Percentiles rank a stretch among this genome's conserved stretches.
phyloP scores from a whole-genome alignment of 2,113 vertebrate genomes.

The Halcyon malimbica region DNA sequence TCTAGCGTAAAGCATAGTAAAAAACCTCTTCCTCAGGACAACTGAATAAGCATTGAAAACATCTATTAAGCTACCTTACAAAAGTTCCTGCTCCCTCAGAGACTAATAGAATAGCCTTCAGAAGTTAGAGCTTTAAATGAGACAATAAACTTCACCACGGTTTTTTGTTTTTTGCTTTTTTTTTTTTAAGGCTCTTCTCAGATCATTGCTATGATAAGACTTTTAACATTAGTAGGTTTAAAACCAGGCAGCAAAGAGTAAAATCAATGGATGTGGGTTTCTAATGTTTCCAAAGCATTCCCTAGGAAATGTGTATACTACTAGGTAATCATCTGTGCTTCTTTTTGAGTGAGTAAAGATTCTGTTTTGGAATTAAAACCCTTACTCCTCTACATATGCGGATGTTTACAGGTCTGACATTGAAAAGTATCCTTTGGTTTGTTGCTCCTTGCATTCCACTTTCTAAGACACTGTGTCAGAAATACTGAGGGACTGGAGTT shows the following conservation, averaged over 20 bases:
- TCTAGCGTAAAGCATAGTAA: fast-evolving
- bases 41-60: not conserved
- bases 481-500: not conserved
- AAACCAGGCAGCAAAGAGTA: not conserved
- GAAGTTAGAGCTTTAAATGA: not conserved
- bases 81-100: not conserved
- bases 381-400: not conserved
- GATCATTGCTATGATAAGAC: not conserved
- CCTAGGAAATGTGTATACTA: not conserved
- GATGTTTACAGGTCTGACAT: not conserved
- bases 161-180: not conserved
- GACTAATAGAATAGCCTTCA: not conserved
- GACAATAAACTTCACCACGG: not conserved
- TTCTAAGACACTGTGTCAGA: not conserved
- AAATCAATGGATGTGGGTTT: not conserved
- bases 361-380: not conserved
- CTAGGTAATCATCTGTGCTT: not conserved
- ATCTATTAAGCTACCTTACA: not conserved
- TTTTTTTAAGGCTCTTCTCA: not conserved
- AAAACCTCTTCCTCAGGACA: not conserved
- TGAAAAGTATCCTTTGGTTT: not conserved
- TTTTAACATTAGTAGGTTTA: not conserved
- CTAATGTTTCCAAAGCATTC: not conserved
- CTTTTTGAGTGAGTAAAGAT: not conserved
- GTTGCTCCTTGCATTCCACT: not conserved